Base-by-base conservation (phyloP, 2,797 vertebrate genomes). In the Ambastaia sidthimunki region DNA sequence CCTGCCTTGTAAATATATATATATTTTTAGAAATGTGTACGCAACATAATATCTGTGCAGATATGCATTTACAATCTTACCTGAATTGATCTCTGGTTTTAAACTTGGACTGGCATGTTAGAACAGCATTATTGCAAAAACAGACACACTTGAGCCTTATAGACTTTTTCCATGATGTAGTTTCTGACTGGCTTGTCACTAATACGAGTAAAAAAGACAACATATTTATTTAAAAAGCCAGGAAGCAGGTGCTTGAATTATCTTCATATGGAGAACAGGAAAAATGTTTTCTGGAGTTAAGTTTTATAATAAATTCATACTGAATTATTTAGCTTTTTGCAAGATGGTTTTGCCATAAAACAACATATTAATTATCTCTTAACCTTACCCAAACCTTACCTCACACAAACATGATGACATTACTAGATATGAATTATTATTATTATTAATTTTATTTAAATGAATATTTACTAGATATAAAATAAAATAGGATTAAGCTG, bases 191-290 rank as follows among this genome's bases (percentile, higher is more conserved):
- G 52, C 3, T 13, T 31, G 48, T 37, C 34, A 37, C 34, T 37
- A 7, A 37, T 37, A 37, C 4, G 15, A 72, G 52, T 25, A 18
- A 48, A 79, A 72, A 57, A 59, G 69, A n/a, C n/a, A n/a, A n/a
- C n/a, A n/a, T n/a, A n/a, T n/a, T n/a, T n/a, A n/a, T 71, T 44
- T 71, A 54, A 70, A 59, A 59, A 70, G 57, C 10, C 57, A 62
- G 4, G 1, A 25, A 62, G 25, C 2, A 16, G 12, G 34, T 31
- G 23, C 12, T 23, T 78, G n/a, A 60, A n/a, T 71, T 62, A 52
- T 60, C 21, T 3, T 6, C 21, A 59, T n/a, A 31, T 34, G 12
- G 41, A 68, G 4, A n/a, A 19, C 11, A 16, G 11, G 7, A 12
- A 63, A 52, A 65, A 31, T 19, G 34, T 37, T 37, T 37, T 37